Evolutionary conservation across 2,888 invertebrate species (phyloP), one percentile per base, ranked within the genome.

Genomic region (Peribatodes rhomboidaria): DNA sequence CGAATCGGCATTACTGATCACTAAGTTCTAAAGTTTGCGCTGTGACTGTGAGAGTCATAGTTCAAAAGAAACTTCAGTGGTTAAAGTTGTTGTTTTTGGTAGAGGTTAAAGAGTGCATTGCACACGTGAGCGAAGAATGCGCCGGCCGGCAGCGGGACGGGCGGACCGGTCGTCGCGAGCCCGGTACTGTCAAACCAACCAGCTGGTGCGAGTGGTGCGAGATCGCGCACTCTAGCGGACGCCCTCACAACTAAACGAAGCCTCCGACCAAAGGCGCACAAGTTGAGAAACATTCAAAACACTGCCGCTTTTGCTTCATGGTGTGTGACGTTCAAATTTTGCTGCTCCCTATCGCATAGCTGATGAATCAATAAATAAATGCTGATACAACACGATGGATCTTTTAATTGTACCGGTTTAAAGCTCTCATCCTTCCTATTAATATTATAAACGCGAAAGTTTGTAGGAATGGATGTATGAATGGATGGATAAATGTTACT

Each of bases 161-260:
- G 65, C 81, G 79, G 79, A 78, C 81, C 85, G 83, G 84, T 81
- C 83, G 88, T 82, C 85, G 81, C 81, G 85, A 80, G 78, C 83
- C 77, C 81, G 81, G 81, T 82, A 87, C 87, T 88, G 89, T 89
- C 90, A 89, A 87, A 83, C 76, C 76, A 73, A 80, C 78, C 76
- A 89, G 90, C 89, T 90, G 90, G 90, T 84, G 71, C 73, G 81
- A 80, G 84, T 80, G 31, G 56, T 33, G 39, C 37, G 77, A 84
- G 79, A 20, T 20, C 77, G 84, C 79, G 37, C 37, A 79, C 91
- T 89, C 92, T 92, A 80, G 90, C 88, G 92, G 90, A 74, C 84
- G 77, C 86, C 87, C 81, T 81, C 80, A 73, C 80, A 91, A 91
- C 90, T 91, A 90, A 88, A 78, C 69, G 78, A 72, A 79, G 74